Evolutionary conservation across 2,113 vertebrate genomes (phyloP).

Genomic region (Paedocypris sp.): DNA sequence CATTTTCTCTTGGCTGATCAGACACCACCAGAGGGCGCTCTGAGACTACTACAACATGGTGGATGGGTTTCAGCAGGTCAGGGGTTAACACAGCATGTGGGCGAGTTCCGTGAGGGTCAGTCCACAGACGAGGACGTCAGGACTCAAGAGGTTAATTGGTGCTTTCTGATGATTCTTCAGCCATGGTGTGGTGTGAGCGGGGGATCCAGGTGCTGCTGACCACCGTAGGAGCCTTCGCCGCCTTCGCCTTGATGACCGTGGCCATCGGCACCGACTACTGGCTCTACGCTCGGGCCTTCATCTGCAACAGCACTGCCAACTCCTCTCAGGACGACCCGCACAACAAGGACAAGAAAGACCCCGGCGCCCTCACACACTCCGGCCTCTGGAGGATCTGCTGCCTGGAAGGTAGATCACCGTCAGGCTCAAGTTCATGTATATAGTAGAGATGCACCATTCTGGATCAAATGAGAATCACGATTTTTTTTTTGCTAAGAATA

Average conservation of each 20-base stretch:
- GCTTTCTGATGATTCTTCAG: slow-evolving; percentile 37
- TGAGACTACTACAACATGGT: too few relatives aligned
- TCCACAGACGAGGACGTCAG: too few relatives aligned
- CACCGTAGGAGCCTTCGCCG: slow-evolving; percentile 83
- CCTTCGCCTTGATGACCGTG: slow-evolving; percentile 87
- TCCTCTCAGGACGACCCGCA: slow-evolving; percentile 67
- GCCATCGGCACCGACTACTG: slow-evolving; percentile 91
- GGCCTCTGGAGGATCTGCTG: slow-evolving; percentile 92
- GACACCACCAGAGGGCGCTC: too few relatives aligned
- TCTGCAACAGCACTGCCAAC: slow-evolving; percentile 86
- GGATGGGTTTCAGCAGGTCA: too few relatives aligned
- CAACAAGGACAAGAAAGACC: slow-evolving; percentile 77
- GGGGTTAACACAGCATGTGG: too few relatives aligned
- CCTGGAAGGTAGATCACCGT: slow-evolving; percentile 67
- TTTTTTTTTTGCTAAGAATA: too few relatives aligned
- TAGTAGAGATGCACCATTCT: too few relatives aligned
- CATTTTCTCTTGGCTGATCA: too few relatives aligned
- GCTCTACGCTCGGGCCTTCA: slow-evolving; percentile 83
- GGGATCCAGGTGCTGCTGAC: slow-evolving; percentile 83
- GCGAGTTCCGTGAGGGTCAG: too few relatives aligned
- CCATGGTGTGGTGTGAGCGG: slow-evolving; percentile 79
- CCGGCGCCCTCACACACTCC: slow-evolving; percentile 82
- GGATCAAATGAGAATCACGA: too few relatives aligned
- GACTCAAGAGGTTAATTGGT: too few relatives aligned
- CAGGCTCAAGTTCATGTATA: too few relatives aligned